phyloP scores from a whole-genome alignment of 2,113 vertebrate species.

The Rhabdornis inornatus region DNA sequence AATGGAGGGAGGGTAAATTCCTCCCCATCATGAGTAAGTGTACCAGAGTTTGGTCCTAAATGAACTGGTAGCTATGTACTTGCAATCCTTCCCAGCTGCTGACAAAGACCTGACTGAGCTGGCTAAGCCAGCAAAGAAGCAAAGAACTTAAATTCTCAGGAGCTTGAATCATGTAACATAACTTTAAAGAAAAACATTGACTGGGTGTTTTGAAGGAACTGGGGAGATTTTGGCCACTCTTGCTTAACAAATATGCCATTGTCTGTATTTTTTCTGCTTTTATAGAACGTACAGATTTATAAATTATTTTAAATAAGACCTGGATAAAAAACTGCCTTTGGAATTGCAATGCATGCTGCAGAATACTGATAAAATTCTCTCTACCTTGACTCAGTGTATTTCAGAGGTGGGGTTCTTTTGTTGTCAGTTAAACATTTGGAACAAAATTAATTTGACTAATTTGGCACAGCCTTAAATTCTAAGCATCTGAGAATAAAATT shows the following conservation, averaged over 20 bases:
- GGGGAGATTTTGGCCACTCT: not conserved
- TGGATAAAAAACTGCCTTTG: not conserved
- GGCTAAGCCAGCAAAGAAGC: not conserved
- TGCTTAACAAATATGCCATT: not conserved
- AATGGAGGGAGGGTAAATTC: not conserved
- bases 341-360: not conserved
- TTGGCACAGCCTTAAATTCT: not conserved
- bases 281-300: not conserved
- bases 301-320: not conserved
- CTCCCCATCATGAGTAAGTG: not conserved
- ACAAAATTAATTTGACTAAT: not conserved
- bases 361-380: not conserved
- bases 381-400: not conserved
- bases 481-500: not conserved
- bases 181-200: slow-evolving; percentile 14
- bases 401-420: not conserved
- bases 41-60: not conserved
- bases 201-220: not conserved
- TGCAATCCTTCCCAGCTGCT: not conserved
- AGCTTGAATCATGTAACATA: slow-evolving; percentile 12
- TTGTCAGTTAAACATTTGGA: not conserved
- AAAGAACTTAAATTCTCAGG: slow-evolving; percentile 19
- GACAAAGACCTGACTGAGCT: slow-evolving; percentile 25
- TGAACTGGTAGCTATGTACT: not conserved
- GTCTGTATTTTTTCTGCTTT: not conserved